These are phyloP conservation scores for Actinia tenebrosa DNA, from an alignment of 64 coral and sea anemone genomes.

Conservation along the genomic window DNA sequence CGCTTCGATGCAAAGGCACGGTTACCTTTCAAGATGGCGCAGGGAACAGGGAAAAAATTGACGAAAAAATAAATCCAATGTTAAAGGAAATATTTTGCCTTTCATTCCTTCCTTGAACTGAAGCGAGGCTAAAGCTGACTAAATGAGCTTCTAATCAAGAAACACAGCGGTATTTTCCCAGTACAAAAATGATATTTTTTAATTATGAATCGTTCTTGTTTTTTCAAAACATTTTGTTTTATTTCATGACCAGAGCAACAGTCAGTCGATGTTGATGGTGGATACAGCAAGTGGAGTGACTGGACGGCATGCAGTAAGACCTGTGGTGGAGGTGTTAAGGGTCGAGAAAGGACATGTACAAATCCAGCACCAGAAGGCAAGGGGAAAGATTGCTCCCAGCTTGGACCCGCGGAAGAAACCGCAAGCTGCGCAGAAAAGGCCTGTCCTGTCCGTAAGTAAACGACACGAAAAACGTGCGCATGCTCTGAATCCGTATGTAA, in stretches of 20 bases:
- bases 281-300: constrained; percentile 62
- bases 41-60: no score
- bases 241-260: neutral
- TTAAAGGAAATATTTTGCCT: no score
- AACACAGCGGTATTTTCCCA: no score
- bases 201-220: no score
- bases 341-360: constrained; percentile 57
- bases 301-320: constrained; percentile 62
- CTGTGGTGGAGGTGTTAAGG: constrained; percentile 59
- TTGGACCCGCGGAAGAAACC: constrained; percentile 45
- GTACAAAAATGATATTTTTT: no score
- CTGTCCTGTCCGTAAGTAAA: constrained; percentile 67
- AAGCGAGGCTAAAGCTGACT: no score
- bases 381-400: constrained; percentile 41
- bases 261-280: constrained; percentile 42
- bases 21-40: no score
- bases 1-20: no score
- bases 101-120: no score
- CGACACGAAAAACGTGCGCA: neutral
- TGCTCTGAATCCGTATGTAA: no score
- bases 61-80: no score
- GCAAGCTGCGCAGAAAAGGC: constrained; percentile 48
- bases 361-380: constrained; percentile 56
- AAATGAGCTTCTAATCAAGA: no score
- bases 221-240: neutral